Base-by-base conservation (phyloP, 2,888 invertebrate genomes). In the Busseola fusca region DNA sequence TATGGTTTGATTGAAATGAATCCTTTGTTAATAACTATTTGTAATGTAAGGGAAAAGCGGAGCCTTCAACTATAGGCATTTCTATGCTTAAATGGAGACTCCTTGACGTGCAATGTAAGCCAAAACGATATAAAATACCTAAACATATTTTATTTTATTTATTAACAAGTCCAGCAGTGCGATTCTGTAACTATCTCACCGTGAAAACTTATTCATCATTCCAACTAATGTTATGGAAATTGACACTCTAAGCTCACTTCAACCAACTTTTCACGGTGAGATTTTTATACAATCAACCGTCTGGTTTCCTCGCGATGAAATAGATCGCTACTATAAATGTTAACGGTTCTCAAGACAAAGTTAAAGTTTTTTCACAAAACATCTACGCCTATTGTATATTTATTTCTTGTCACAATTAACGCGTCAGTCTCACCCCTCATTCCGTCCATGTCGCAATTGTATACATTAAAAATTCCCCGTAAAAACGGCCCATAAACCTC, bases 401-500 rank as follows among this genome's bases (percentile, higher is more conserved):
- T 16, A 25, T 27, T 1, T n/a, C 1, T 30, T 10, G 12, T 18
- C 30, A 18, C 14, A 18, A 52, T n/a, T n/a, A n/a, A n/a, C n/a
- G 12, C 27, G 18, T 52, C 18, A n/a, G 12, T 27, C n/a, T n/a
- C 18, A 14, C 6, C 52, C 37, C 30, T 27, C n/a, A 52, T 5
- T 14, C 18, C 0, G 4, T 25, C 16, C 5, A 68, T 48, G 69
- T 48, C 21, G 16, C 37, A 48, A 69, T 72, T 66, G 82, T 57
- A 77, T 81, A 78, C 37, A 56, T 77, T 60, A 64, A 67, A 71
- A 78, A 60, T 60, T 45, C 59, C 50, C 56, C 56, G 56, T 66
- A 80, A 73, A 69, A 84, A 73, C 56, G 52, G 7, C 25, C 30
- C 69, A 71, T 57, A 66, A 81, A 78, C 72, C 73, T 82, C 78